Evolutionary conservation across 30 jellyfish, hydroid and myxozoan genomes (phyloP).

Genomic region (Aurelia coerulea): DNA sequence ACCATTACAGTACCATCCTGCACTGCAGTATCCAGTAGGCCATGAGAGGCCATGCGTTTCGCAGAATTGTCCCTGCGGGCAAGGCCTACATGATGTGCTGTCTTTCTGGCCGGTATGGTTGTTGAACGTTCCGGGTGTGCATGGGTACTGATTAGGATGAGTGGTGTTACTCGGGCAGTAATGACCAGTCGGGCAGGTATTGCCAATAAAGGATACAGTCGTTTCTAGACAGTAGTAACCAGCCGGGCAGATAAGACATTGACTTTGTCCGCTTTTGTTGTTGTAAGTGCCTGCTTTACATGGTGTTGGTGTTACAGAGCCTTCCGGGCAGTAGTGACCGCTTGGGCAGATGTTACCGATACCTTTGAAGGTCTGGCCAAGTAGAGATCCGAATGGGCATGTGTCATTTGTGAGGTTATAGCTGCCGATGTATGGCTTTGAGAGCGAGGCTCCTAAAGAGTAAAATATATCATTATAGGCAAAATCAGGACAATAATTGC

Average conservation of each 20-base stretch:
- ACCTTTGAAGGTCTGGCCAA: conserved; percentile 94
- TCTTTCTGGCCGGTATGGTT: conserved; percentile 77
- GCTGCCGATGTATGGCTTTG: conserved; percentile 82
- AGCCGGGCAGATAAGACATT: conserved; percentile 94
- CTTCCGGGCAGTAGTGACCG: conserved; percentile 88
- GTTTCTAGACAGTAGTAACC: conserved; percentile 93
- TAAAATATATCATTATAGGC: not conserved
- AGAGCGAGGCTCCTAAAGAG: conserved; percentile 79
- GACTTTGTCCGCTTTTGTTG: conserved; percentile 80
- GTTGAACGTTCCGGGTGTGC: conserved; percentile 93
- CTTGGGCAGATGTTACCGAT: conserved; percentile 93
- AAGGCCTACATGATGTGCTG: conserved; percentile 73
- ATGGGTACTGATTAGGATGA: conserved; percentile 78
- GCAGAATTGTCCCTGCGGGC: conserved; percentile 90
- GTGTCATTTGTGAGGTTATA: conserved; percentile 92
- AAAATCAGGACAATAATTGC: not conserved
- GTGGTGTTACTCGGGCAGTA: conserved; percentile 90
- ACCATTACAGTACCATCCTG: conserved; percentile 98
- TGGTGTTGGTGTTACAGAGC: conserved; percentile 73
- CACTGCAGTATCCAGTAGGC: conserved; percentile 92
- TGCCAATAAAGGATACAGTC: conserved; percentile 40
- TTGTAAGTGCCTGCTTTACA: conserved; percentile 89
- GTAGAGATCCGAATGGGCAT: conserved; percentile 88
- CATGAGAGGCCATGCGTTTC: conserved; percentile 82
- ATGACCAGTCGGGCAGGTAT: conserved; percentile 85